A percentile compares a stretch with the other conserved stretches of the same genome.
Conservation (phyloP, 2,113 vertebrate genomes). For the Mastomys natalensis region DNA sequence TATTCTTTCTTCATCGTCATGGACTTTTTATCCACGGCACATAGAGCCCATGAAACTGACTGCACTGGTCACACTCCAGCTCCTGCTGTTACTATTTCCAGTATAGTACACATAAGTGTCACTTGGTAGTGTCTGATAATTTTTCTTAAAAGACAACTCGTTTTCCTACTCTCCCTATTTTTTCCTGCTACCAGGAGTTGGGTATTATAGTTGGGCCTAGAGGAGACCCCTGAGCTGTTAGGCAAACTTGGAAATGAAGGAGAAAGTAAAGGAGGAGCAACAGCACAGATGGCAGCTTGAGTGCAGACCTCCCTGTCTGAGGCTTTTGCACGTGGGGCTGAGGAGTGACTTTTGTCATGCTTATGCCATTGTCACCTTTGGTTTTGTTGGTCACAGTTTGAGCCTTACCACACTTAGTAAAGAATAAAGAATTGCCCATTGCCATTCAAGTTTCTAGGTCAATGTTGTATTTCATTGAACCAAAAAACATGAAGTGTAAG, state of each 20-base stretch:
- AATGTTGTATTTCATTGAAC: neutral
- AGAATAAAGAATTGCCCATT: neutral
- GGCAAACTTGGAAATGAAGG: neutral
- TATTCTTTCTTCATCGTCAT: neutral
- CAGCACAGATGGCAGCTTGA: neutral
- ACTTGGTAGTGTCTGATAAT: neutral
- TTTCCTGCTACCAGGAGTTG: neutral
- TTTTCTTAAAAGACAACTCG: neutral
- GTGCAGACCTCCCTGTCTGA: too few relatives aligned
- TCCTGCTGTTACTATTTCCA: neutral
- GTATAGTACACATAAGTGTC: neutral
- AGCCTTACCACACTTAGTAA: neutral
- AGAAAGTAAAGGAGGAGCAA: neutral
- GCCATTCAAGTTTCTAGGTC: neutral
- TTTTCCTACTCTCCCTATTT: neutral
- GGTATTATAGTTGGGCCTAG: neutral
- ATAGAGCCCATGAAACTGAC: neutral
- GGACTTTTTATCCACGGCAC: neutral
- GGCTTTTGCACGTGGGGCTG: neutral
- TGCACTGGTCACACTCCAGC: accelerated
- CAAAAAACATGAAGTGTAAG: neutral
- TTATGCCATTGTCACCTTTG: neutral
- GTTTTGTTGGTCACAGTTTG: neutral
- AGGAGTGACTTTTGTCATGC: neutral
- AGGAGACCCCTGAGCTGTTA: neutral